Evolutionary conservation across 2,113 vertebrate species (phyloP).

Genomic region (Elachura formosa): DNA sequence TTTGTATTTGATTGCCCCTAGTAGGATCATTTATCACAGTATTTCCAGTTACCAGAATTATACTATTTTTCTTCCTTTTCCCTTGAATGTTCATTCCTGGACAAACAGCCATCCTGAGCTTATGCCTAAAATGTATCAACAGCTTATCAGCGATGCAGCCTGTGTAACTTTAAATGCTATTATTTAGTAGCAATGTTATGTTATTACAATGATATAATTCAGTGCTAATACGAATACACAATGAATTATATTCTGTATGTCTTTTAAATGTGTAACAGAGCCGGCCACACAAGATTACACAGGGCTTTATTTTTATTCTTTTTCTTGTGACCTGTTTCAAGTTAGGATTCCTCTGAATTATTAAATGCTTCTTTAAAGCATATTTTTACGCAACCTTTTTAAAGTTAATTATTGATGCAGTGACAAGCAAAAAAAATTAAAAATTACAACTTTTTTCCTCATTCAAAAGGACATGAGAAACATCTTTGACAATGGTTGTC

Average conservation of each 20-base stretch:
- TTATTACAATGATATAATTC: background rate
- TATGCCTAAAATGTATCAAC: background rate
- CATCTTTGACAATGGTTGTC: slow-evolving; percentile 58
- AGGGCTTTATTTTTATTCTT: slow-evolving; percentile 63
- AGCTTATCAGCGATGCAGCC: background rate
- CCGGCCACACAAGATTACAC: background rate
- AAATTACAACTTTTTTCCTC: slow-evolving; percentile 48
- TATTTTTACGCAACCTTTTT: slow-evolving; percentile 62
- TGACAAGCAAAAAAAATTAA: slow-evolving; percentile 66
- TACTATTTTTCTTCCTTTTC: slow-evolving; percentile 22
- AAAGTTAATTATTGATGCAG: slow-evolving; percentile 71
- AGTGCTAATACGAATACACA: background rate
- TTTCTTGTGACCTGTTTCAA: slow-evolving; percentile 67
- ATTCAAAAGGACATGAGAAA: slow-evolving; percentile 46
- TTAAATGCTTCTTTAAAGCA: slow-evolving; percentile 74
- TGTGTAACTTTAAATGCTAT: background rate
- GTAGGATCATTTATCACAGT: slow-evolving; percentile 53
- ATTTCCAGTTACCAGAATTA: slow-evolving; percentile 25
- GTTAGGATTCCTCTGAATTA: slow-evolving; percentile 73
- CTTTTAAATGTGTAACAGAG: background rate
- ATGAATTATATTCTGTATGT: background rate
- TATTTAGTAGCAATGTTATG: background rate
- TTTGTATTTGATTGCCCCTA: slow-evolving; percentile 69
- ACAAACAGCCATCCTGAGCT: background rate
- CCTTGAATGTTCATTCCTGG: slow-evolving; percentile 12